Percentiles rank a stretch among this genome's conserved stretches.
Conservation (phyloP, 2,113 vertebrate species). For the Solea senegalensis region DNA sequence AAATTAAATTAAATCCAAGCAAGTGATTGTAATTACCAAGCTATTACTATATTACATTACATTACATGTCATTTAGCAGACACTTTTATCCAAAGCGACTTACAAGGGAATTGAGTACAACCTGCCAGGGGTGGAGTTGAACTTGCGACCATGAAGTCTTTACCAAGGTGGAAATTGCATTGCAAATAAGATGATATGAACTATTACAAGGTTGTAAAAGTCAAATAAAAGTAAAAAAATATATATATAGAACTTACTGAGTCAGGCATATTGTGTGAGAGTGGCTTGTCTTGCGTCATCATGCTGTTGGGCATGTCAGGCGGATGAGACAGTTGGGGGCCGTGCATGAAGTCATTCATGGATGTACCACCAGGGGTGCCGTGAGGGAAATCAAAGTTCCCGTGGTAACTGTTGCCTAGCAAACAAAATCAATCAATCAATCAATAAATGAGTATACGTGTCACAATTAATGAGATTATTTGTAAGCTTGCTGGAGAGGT, state of each 20-base stretch:
- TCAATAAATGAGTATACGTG: not conserved
- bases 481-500: too few species aligned
- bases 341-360: slow-evolving; percentile 97
- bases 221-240: not conserved
- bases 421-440: slow-evolving; percentile 20
- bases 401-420: slow-evolving; percentile 93
- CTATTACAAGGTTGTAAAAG: not conserved
- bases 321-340: slow-evolving; percentile 93
- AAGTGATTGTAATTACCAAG: too few species aligned
- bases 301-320: slow-evolving; percentile 92
- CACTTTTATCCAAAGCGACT: too few species aligned
- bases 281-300: slow-evolving; percentile 91
- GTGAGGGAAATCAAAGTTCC: slow-evolving; percentile 95
- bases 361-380: slow-evolving; percentile 90
- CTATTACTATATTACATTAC: not conserved
- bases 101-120: too few species aligned
- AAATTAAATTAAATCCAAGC: too few species aligned
- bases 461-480: too few species aligned
- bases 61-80: too few species aligned
- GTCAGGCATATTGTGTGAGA: slow-evolving; percentile 93
- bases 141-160: too few species aligned
- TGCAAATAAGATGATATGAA: too few species aligned
- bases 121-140: too few species aligned
- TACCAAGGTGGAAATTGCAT: too few species aligned
- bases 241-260: slow-evolving; percentile 85